Evolutionary conservation across 2,888 invertebrate species (phyloP), one percentile per base, ranked within the genome.

Genomic region (Idaea biselata): DNA sequence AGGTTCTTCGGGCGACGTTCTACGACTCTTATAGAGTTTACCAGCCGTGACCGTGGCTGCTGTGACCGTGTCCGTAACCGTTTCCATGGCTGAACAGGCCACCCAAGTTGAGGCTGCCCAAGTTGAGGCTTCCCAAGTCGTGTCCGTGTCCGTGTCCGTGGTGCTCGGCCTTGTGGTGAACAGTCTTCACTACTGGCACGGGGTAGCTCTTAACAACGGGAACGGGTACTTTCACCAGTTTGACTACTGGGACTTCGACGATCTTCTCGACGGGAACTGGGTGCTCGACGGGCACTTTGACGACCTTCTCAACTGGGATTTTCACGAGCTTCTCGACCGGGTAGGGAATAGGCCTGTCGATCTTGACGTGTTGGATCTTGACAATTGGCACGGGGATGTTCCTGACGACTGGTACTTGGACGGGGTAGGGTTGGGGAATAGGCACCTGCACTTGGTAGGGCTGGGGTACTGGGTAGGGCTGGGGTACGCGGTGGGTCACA

Each of bases 271-370:
- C 86, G 0, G 94, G 89, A 60, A 94, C 93, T 1, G 94, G 94
- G 72, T 89, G 91, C 60, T 93, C 93, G 1, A 94, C 93, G 16
- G 87, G 89, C 0, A 94, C 91, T 17, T 94, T 81, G 11, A 94
- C 93, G 55, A 94, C 89, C 76, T 83, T 94, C 75, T 94, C 94
- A 3, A 93, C 88, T 58, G 93, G 94, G 11, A 94, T 88, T 64
- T 93, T 92, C 64, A 94, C 93, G 66, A 94, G 94, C 77, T 93
- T 94, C 74, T 94, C 94, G 14, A 94, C 94, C 16, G 93, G 89
- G 75, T 93, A 94, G 0, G 94, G 94, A 32, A 94, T 94, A 33
- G 93, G 94, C 70, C 89, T 94, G 75, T 94, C 94, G 16, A 94
- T 84, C 61, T 93, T 84, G 18, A 93, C 93, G 5, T 93, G 93